These are phyloP conservation scores for Eremobia ochroleuca DNA, from an alignment of 2,888 invertebrate species.

Conservation along the genomic window DNA sequence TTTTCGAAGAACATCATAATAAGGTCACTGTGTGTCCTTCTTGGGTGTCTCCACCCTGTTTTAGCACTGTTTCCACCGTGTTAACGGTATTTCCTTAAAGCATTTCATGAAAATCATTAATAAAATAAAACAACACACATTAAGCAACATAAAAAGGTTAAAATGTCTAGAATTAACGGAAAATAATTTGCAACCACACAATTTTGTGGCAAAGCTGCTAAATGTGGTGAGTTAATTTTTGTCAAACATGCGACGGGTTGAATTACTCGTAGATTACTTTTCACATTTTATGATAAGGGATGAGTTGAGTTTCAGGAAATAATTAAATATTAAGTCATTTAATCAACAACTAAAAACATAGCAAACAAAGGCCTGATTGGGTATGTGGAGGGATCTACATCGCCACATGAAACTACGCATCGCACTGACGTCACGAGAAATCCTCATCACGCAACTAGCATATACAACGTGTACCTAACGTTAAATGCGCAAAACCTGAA, in stretches of 20 bases:
- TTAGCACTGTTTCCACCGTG: no score
- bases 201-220: constrained; percentile 10
- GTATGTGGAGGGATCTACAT: background rate
- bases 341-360: background rate
- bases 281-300: background rate
- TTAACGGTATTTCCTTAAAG: background rate
- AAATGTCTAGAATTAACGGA: background rate
- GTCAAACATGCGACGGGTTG: constrained; percentile 1
- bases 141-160: background rate
- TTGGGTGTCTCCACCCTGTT: background rate
- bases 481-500: no score
- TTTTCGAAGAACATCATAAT: background rate
- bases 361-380: background rate
- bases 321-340: background rate
- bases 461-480: no score
- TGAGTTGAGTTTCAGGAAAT: background rate
- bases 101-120: background rate
- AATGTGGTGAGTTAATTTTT: constrained; percentile 1
- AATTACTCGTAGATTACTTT: background rate
- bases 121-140: background rate
- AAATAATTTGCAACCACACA: background rate
- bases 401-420: no score
- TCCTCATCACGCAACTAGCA: no score
- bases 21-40: background rate
- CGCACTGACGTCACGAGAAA: no score